Evolutionary conservation across 2,797 vertebrate genomes (phyloP).

Genomic region (Paedocypris micromegethes): DNA sequence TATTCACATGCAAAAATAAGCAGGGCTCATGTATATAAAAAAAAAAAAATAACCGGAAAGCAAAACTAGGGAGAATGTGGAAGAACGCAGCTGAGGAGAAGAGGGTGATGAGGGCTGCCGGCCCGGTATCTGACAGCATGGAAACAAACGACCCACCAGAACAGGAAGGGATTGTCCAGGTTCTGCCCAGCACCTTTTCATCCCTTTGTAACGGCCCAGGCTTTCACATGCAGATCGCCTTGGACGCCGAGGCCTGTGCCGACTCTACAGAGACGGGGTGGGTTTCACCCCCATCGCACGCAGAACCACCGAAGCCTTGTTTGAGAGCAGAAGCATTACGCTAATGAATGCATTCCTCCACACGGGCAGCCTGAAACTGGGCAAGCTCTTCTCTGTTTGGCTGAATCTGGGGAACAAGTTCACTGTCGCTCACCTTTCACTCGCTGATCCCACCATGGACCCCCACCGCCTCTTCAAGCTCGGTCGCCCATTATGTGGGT

Average conservation of each 20-base stretch:
- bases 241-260: constrained; percentile 56
- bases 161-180: constrained; percentile 72
- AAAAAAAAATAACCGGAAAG: constrained; percentile 50
- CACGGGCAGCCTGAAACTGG: constrained; percentile 73
- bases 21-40: constrained; percentile 42
- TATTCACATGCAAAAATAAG: constrained; percentile 44
- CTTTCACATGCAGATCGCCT: constrained; percentile 82
- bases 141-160: constrained; percentile 73
- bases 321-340: constrained; percentile 70
- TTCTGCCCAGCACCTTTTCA: constrained; percentile 74
- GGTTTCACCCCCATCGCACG: constrained; percentile 69
- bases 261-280: constrained; percentile 58
- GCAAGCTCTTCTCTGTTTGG: constrained; percentile 48
- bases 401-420: constrained; percentile 32
- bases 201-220: constrained; percentile 66
- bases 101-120: constrained; percentile 43
- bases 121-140: constrained; percentile 62
- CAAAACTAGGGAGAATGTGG: constrained; percentile 60
- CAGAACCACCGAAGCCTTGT: constrained; percentile 68
- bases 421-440: constrained; percentile 30
- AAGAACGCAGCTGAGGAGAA: constrained; percentile 44
- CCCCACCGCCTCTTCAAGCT: constrained; percentile 6
- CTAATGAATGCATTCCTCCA: constrained; percentile 83
- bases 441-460: constrained; percentile 10
- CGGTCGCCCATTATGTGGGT: constrained; percentile 6